Conservation (phyloP, 2,888 invertebrate species). For the Plebejus anna region DNA sequence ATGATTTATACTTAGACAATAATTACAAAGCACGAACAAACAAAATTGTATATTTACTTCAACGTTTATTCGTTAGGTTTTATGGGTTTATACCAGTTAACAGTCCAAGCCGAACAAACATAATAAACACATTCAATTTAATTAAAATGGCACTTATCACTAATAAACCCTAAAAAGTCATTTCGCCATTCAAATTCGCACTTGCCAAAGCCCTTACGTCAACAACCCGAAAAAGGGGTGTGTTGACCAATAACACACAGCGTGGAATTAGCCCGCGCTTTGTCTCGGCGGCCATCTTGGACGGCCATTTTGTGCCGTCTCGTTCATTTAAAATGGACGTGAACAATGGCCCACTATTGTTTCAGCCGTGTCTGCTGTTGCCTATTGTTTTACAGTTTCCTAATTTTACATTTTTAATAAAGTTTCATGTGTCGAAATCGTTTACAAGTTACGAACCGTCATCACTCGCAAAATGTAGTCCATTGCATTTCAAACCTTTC, state of each 20-base stretch:
- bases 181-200: conserved; percentile 43
- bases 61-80: no score
- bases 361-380: conserved; percentile 52
- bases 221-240: conserved; percentile 47
- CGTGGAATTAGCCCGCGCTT: conserved; percentile 69
- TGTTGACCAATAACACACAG: conserved; percentile 75
- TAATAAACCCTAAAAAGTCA: conserved; percentile 26
- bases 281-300: conserved; percentile 68
- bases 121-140: conserved; percentile 10
- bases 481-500: no score
- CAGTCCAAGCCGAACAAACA: background rate
- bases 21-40: background rate
- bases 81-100: background rate
- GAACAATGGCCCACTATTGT: conserved; percentile 73
- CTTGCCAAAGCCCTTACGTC: conserved; percentile 39
- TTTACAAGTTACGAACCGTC: conserved; percentile 29
- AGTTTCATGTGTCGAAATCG: conserved; percentile 41
- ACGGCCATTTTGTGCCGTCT: conserved; percentile 64
- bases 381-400: conserved; percentile 69
- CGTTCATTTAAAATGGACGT: conserved; percentile 79
- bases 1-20: background rate
- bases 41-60: background rate
- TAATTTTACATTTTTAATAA: conserved; percentile 59
- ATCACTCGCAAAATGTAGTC: background rate
- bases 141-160: conserved; percentile 20